Evolutionary conservation across 2,888 invertebrate genomes (phyloP), one percentile per base, ranked within the genome.

Genomic region (Clanis bilineata): DNA sequence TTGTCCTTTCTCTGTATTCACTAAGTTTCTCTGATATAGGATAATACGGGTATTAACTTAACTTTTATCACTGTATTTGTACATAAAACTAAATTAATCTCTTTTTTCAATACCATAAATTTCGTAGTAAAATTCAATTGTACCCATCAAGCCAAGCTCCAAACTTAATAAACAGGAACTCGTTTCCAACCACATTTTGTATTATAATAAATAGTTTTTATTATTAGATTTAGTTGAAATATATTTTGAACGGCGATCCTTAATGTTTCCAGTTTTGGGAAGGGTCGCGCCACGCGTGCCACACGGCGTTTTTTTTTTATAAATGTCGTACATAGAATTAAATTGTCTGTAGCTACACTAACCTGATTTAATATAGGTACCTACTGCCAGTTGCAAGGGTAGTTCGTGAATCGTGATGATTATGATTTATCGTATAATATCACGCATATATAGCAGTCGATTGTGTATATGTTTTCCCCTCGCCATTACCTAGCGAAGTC

Each of bases 141-240:
- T n/a, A n/a, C n/a, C 1, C 28, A 15, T 12, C 6, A 21, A 51
- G 32, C 32, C 51, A 32, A 18, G 23, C 9, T 51, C 28, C 15
- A 21, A 28, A 51, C 18, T 51, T 32, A 51, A 51, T 51, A 32
- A 18, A 51, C 18, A 28, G 28, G 9, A 28, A 51, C 28, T 28
- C 28, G 47, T 51, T n/a, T 51, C 6, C 28, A 28, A 51, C 51
- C 51, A 28, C 28, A 51, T 18, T 18, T 18, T 51, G 28, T 28
- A 32, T 51, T 18, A 28, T 51, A 51, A 51, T 51, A 51, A 51
- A 51, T 51, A 51, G 51, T 32, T 32, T 28, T 18, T 32, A 51
- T 51, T 51, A 51, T 51, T 51, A 32, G 18, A 51, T 51, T 51
- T 32, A 51, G 32, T 51, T 28, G n/a, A 45, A 45, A 45, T 51